Evolutionary conservation across 2,888 invertebrate species (phyloP), one percentile per base, ranked within the genome.

Genomic region (Poecilobothrus nobilitatus): DNA sequence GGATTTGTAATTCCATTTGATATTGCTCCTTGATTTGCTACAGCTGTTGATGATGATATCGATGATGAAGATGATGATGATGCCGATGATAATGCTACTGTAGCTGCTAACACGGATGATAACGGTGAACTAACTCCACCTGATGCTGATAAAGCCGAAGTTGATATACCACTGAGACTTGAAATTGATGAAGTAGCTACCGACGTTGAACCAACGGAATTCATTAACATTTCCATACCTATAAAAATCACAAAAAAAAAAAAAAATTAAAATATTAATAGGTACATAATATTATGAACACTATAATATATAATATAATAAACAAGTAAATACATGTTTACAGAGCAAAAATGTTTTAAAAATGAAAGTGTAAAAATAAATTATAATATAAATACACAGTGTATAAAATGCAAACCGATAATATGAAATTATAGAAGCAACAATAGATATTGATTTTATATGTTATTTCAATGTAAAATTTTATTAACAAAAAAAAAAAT

Each of bases 181-280:
- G 68, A 12, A 21, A 68, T 68, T 70, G 74, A 66, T 41, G 73
- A 68, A 70, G 70, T 68, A 69, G 72, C 63, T 66, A 73, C 67
- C 27, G 73, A 72, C 41, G 70, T 68, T 68, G 73, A 72, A 73
- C 85, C 85, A 67, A 84, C 85, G 44, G 84, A 83, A 76, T 84
- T 85, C 86, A 86, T 86, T 74, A 84, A 85, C 82, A 86, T 86
- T 71, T 86, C 86, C 85, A 86, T 86, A 74, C 86, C 86, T 86
- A 20, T 37, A 15, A 27, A 27, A 18, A 12, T 18, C 2, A 1
- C 15, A 27, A 63, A 63, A 27, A 7, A 34, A n/a, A 68, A 63
- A 53, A 20, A n/a, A 22, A 9, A 65, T 18, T 22, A 34, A 61
- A 67, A 67, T 62, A 41, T 65, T 69, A 63, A 27, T 27, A 27